Evolutionary conservation across 2,113 vertebrate species (phyloP).

Genomic region (Triplophysa dalaica): DNA sequence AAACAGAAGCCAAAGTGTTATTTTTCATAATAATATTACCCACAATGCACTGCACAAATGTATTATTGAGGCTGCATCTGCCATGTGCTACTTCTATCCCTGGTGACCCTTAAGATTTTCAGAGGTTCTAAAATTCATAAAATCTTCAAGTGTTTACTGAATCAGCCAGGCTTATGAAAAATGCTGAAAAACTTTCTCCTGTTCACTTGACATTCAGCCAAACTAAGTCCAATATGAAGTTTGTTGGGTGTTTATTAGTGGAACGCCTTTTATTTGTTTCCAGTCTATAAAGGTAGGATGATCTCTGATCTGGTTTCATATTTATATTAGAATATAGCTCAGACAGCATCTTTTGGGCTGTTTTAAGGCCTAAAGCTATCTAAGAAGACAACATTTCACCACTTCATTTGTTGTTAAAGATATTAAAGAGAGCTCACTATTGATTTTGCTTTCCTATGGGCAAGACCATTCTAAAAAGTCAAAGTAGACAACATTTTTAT

Average conservation of each 20-base stretch:
- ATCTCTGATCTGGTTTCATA: background rate
- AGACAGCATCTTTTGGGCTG: background rate
- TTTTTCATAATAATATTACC: conserved; percentile 11
- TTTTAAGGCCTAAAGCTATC: background rate
- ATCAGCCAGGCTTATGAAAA: conserved; percentile 7
- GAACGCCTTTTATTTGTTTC: background rate
- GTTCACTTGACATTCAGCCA: conserved; percentile 24
- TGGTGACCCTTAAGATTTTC: conserved; percentile 30
- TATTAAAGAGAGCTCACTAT: too few relatives aligned
- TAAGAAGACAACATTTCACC: background rate
- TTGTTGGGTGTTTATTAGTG: conserved; percentile 5
- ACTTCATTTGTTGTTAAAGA: too few relatives aligned
- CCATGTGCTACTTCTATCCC: conserved; percentile 5
- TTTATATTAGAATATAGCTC: background rate
- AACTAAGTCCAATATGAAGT: conserved; percentile 5
- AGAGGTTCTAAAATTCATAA: conserved; percentile 33
- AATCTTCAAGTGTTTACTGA: conserved; percentile 39
- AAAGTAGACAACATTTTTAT: too few relatives aligned
- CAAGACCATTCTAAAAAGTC: too few relatives aligned
- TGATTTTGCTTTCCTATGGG: too few relatives aligned
- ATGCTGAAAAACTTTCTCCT: conserved; percentile 14
- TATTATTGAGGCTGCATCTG: conserved; percentile 15
- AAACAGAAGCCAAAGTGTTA: conserved; percentile 1
- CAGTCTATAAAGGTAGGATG: background rate
- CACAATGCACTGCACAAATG: conserved; percentile 23